Evolutionary conservation across 2,797 vertebrate species (phyloP).

Genomic region (Ptychadena robeensis): DNA sequence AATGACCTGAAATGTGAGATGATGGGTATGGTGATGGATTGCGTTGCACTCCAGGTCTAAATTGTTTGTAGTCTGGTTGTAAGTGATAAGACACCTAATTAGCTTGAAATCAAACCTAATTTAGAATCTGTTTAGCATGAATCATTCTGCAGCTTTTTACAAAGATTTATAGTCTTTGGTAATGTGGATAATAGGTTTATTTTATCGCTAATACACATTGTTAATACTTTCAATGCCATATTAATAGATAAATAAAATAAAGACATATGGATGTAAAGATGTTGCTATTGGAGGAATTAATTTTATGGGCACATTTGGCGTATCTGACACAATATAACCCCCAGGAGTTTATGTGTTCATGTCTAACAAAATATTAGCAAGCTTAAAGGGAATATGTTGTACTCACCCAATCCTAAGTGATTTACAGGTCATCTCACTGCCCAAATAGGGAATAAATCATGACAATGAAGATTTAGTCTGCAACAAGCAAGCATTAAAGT

Average conservation of each 20-base stretch:
- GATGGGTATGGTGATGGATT: constrained; percentile 46
- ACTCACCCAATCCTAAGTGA: neutral
- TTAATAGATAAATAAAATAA: constrained; percentile 34
- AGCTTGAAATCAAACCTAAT: constrained; percentile 55
- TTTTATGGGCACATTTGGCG: no score
- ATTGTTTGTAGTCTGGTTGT: constrained; percentile 54
- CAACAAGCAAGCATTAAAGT: no score
- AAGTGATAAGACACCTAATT: constrained; percentile 58
- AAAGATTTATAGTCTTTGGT: constrained; percentile 43
- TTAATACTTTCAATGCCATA: constrained; percentile 25
- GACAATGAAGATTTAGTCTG: neutral
- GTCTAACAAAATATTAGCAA: neutral
- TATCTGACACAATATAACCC: no score
- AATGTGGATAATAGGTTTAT: constrained; percentile 45
- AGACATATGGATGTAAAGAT: neutral
- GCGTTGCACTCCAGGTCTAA: constrained; percentile 18
- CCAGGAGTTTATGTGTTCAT: neutral
- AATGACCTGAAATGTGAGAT: constrained; percentile 19
- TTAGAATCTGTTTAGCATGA: constrained; percentile 53
- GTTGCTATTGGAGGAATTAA: no score
- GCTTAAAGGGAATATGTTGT: neutral
- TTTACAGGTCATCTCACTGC: neutral
- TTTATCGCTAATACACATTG: constrained; percentile 45
- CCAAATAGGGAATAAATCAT: neutral
- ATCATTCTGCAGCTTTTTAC: constrained; percentile 32